Evolutionary conservation across 2,113 vertebrate genomes (phyloP).

Genomic region (Channa argus): DNA sequence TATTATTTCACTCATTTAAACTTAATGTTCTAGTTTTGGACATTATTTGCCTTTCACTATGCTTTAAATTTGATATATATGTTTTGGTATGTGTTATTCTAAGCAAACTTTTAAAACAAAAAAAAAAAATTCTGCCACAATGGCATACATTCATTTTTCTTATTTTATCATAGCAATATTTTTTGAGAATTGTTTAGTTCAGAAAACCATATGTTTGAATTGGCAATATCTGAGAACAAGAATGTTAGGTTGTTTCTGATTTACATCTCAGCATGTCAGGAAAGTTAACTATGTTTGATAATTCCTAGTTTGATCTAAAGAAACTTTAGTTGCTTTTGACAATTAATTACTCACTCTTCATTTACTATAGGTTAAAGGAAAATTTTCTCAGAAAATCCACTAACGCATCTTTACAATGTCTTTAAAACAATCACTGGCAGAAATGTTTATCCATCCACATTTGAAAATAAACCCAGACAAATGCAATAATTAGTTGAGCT

Average conservation of each 20-base stretch:
- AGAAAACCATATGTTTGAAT: no score
- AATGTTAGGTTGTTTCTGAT: background rate
- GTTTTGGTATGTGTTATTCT: constrained; percentile 16
- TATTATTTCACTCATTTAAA: constrained; percentile 6
- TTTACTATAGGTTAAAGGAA: constrained; percentile 7
- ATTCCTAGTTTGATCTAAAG: constrained; percentile 13
- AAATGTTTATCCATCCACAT: background rate
- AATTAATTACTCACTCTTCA: background rate
- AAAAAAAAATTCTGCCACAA: background rate
- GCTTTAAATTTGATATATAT: constrained; percentile 25
- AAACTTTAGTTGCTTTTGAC: background rate
- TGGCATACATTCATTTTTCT: constrained; percentile 19
- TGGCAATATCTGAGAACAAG: no score
- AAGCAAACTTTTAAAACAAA: background rate
- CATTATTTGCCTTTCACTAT: constrained; percentile 14
- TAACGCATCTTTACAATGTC: no score
- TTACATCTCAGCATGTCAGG: constrained; percentile 1
- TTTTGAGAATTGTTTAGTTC: background rate
- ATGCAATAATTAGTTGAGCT: background rate
- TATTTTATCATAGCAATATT: constrained; percentile 22
- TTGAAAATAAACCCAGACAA: constrained; percentile 1
- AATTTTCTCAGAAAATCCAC: no score
- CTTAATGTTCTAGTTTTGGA: constrained; percentile 17
- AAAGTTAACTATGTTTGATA: background rate
- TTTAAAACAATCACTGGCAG: background rate